phyloP scores from a whole-genome alignment of 2,113 vertebrate genomes.

The Lophochroa leadbeateri region DNA sequence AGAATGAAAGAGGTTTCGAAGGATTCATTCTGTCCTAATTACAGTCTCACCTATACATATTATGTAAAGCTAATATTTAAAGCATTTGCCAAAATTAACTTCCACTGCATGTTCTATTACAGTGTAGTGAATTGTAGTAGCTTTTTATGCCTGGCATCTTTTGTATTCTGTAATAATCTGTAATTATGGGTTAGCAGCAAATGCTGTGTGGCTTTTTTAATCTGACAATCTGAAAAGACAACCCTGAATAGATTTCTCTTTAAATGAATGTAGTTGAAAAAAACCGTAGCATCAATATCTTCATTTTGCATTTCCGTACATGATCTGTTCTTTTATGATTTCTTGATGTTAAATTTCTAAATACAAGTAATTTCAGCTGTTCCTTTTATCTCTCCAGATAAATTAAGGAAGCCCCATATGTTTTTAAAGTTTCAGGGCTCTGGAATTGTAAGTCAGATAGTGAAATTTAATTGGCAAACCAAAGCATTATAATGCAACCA shows the following conservation, averaged over 20 bases:
- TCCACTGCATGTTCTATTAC: constrained; percentile 78
- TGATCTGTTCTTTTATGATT: constrained; percentile 64
- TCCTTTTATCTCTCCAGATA: constrained; percentile 16
- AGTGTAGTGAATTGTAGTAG: constrained; percentile 74
- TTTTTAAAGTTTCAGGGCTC: constrained; percentile 25
- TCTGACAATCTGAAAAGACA: constrained; percentile 81
- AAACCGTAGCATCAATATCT: constrained; percentile 71
- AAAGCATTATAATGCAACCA: background rate
- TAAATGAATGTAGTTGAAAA: constrained; percentile 74
- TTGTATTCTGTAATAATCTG: constrained; percentile 81
- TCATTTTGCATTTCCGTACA: constrained; percentile 70
- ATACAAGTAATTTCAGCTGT: constrained; percentile 46
- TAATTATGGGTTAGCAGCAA: constrained; percentile 82
- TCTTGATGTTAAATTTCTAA: constrained; percentile 67
- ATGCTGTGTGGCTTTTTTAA: constrained; percentile 81
- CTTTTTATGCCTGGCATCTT: constrained; percentile 79
- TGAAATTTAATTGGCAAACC: constrained; percentile 28
- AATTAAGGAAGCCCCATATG: background rate
- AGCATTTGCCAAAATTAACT: constrained; percentile 85
- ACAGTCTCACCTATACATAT: constrained; percentile 81
- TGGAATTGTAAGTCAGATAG: constrained; percentile 31
- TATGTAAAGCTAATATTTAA: constrained; percentile 84
- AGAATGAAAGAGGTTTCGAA: constrained; percentile 77
- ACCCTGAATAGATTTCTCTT: constrained; percentile 77
- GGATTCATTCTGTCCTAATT: constrained; percentile 82